These are phyloP conservation scores for Coronaproctus castanopsis DNA, from an alignment of 2,888 invertebrate genomes.

Conservation along the genomic window DNA sequence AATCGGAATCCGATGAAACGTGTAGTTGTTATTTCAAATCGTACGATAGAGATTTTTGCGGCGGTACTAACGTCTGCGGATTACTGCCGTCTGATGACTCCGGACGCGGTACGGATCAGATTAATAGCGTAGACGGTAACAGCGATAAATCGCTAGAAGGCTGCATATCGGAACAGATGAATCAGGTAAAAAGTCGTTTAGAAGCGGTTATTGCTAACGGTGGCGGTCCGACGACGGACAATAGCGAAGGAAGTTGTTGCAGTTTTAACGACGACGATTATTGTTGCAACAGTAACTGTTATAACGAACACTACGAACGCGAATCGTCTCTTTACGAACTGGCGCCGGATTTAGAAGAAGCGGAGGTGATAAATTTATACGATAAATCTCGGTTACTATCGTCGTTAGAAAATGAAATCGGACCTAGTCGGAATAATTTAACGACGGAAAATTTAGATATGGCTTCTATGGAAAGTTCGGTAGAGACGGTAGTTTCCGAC, in stretches of 20 bases:
- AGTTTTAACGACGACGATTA: constrained; percentile 3
- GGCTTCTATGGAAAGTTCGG: not conserved
- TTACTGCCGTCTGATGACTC: constrained; percentile 24
- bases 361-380: constrained; percentile 45
- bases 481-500: not conserved
- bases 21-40: not conserved
- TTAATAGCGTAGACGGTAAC: constrained; percentile 16
- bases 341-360: constrained; percentile 22
- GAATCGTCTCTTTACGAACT: constrained; percentile 6
- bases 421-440: too few relatives aligned
- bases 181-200: constrained; percentile 19
- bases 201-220: constrained; percentile 18
- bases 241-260: not conserved
- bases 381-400: constrained; percentile 43
- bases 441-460: not conserved
- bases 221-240: too few relatives aligned
- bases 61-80: constrained; percentile 30
- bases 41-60: too few relatives aligned
- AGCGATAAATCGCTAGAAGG: constrained; percentile 13
- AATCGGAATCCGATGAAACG: not conserved
- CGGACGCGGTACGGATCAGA: constrained; percentile 19
- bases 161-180: constrained; percentile 17
- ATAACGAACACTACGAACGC: constrained; percentile 10
- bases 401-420: too few relatives aligned
- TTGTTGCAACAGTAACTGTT: constrained; percentile 7